phyloP scores from a whole-genome alignment of 1,140 invertebrate species.

The Papilio glaucus region DNA sequence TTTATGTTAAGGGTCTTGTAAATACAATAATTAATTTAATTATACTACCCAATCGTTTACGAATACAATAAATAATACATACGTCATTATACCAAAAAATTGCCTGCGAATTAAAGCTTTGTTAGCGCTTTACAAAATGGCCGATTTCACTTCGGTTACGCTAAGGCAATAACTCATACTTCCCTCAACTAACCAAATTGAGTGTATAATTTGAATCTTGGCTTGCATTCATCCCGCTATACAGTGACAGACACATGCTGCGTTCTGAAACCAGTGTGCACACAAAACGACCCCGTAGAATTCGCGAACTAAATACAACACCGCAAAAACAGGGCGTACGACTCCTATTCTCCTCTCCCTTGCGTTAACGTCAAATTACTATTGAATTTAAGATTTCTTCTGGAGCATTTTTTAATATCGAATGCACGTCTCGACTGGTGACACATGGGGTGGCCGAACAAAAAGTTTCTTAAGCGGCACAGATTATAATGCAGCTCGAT shows the following conservation, averaged over 20 bases:
- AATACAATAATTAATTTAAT: slow-evolving; percentile 24
- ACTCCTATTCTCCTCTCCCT: slow-evolving; percentile 71
- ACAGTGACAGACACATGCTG: slow-evolving; percentile 75
- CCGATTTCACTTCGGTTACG: slow-evolving; percentile 77
- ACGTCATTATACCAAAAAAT: slow-evolving; percentile 72
- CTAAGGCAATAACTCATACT: slow-evolving; percentile 76
- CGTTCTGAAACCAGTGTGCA: slow-evolving; percentile 76
- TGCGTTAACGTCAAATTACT: slow-evolving; percentile 74
- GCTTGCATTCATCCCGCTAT: slow-evolving; percentile 63
- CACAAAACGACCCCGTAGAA: slow-evolving; percentile 76
- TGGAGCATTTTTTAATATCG: slow-evolving; percentile 78
- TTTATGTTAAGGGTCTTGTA: neutral
- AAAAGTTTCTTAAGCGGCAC: slow-evolving; percentile 67
- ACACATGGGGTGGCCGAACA: slow-evolving; percentile 69
- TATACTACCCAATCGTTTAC: slow-evolving; percentile 57
- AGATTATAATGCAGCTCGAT: slow-evolving; percentile 56
- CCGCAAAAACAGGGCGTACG: slow-evolving; percentile 80
- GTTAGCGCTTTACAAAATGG: slow-evolving; percentile 64
- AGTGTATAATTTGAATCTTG: slow-evolving; percentile 80
- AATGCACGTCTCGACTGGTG: slow-evolving; percentile 76
- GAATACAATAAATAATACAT: slow-evolving; percentile 55
- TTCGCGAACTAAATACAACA: slow-evolving; percentile 80
- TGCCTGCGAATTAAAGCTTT: slow-evolving; percentile 61
- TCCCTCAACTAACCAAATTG: slow-evolving; percentile 77
- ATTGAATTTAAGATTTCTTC: slow-evolving; percentile 81